Evolutionary conservation across 2,797 vertebrate species (phyloP).

Genomic region (Leuciscus waleckii): DNA sequence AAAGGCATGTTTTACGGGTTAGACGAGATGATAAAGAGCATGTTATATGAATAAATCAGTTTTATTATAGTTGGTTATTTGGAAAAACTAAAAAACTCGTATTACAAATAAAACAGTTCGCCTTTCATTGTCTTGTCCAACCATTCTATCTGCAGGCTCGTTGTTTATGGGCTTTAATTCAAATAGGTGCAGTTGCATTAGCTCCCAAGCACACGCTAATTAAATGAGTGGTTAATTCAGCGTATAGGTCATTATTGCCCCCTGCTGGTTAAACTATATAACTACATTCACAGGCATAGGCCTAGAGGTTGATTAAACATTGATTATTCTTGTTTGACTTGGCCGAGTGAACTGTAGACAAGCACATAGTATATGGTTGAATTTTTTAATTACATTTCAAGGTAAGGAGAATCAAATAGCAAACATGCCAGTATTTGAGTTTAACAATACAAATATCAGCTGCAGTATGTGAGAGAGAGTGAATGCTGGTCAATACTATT

Average conservation of each 20-base stretch:
- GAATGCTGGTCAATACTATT: neutral
- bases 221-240: neutral
- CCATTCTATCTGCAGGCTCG: neutral
- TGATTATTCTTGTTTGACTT: neutral
- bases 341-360: too few species aligned
- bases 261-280: slow-evolving; percentile 58
- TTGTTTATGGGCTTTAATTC: neutral
- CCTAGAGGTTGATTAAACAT: neutral
- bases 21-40: too few species aligned
- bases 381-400: neutral
- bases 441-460: neutral
- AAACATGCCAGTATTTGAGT: neutral
- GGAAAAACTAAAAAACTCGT: neutral
- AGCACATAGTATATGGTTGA: neutral
- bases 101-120: neutral
- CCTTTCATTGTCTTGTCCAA: neutral
- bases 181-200: slow-evolving; percentile 6
- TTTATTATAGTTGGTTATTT: neutral
- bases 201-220: neutral
- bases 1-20: neutral
- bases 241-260: slow-evolving; percentile 57
- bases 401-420: neutral
- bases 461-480: slow-evolving; percentile 4
- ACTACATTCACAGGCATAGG: neutral
- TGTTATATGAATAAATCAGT: neutral